Evolutionary conservation across 2,113 vertebrate genomes (phyloP).

Genomic region (Poicephalus meyeri): DNA sequence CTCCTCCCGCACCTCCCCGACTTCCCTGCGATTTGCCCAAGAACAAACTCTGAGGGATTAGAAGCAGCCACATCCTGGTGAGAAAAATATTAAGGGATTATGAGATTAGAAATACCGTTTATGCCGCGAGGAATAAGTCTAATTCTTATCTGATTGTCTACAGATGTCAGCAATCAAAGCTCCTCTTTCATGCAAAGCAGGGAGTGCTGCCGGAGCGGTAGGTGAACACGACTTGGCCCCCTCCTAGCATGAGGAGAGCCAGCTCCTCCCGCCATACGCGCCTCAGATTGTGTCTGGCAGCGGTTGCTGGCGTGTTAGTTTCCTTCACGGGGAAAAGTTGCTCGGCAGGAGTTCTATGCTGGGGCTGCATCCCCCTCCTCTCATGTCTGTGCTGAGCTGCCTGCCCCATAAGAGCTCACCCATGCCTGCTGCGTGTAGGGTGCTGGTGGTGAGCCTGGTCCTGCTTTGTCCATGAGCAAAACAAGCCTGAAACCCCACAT

Average conservation of each 20-base stretch:
- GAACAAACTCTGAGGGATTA: conserved; percentile 53
- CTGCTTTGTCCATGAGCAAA: neutral
- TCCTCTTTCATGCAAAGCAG: conserved; percentile 21
- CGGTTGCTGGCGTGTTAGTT: accelerated
- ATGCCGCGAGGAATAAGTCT: conserved; percentile 43
- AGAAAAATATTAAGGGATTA: conserved; percentile 66
- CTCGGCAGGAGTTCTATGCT: neutral
- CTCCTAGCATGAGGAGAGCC: neutral
- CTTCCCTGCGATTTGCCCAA: neutral
- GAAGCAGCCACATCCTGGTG: neutral
- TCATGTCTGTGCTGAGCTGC: neutral
- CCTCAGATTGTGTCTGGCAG: neutral
- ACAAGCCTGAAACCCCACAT: neutral
- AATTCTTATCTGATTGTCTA: conserved; percentile 64
- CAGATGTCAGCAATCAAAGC: conserved; percentile 54
- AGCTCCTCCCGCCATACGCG: neutral
- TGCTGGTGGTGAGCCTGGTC: neutral
- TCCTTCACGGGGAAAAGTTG: neutral
- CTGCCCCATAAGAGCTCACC: neutral
- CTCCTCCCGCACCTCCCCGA: neutral
- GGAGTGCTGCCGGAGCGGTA: neutral
- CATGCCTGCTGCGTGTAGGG: accelerated
- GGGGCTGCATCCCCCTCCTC: neutral
- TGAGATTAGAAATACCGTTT: conserved; percentile 64
- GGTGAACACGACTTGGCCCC: neutral